Evolutionary conservation across 2,113 vertebrate species (phyloP).

Genomic region (Pionites leucogaster): DNA sequence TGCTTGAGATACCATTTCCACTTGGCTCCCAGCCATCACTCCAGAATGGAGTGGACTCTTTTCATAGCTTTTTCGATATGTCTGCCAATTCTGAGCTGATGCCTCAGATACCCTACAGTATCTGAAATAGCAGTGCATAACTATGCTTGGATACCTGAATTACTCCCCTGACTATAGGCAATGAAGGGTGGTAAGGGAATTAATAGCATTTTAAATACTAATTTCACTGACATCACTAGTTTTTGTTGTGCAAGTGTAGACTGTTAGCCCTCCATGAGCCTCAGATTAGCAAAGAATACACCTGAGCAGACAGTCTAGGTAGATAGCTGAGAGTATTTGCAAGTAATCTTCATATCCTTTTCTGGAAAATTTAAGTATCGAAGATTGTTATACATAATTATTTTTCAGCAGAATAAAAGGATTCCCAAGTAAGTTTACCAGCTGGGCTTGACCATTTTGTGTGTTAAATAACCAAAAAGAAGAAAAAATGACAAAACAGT

Average conservation of each 20-base stretch:
- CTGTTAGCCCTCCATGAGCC: not conserved
- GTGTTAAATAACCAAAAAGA: not conserved
- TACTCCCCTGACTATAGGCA: not conserved
- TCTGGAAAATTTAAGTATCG: not conserved
- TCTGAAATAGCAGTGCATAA: not conserved
- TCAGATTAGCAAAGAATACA: constrained; percentile 13
- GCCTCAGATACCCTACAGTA: not conserved
- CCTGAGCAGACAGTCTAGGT: not conserved
- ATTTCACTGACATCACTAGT: not conserved
- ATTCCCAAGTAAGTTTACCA: not conserved
- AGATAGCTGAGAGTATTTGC: not conserved
- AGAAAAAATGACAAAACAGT: not conserved
- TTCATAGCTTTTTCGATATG: not conserved
- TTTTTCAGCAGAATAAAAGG: not conserved
- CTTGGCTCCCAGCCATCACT: not conserved
- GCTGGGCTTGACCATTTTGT: not conserved
- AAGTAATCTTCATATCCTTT: not conserved
- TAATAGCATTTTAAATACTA: not conserved
- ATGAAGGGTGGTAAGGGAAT: not conserved
- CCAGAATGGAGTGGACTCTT: not conserved
- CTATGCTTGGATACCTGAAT: not conserved
- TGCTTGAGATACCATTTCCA: not conserved
- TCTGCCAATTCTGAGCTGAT: not conserved
- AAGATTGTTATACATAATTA: not conserved
- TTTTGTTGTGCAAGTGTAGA: constrained; percentile 5